Base-by-base conservation (phyloP, 2,888 invertebrate genomes). In the Pandemis cinnamomeana region DNA sequence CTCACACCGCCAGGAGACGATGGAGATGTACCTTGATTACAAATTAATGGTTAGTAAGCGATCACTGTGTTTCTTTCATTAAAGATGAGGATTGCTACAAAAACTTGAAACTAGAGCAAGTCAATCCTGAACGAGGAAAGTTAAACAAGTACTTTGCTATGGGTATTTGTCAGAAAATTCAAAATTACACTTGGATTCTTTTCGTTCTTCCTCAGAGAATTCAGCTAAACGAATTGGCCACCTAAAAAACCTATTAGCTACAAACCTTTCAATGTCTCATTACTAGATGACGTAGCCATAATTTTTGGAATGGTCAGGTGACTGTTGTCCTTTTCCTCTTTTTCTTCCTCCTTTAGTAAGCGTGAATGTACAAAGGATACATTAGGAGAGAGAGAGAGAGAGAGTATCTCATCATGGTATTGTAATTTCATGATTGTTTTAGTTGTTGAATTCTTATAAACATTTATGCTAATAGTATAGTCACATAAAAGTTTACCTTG, bases 181-280 rank as follows among this genome's bases (percentile, higher is more conserved):
- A 44, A 44, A 8, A 7, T 8, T 44, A 44, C 44, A 44, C 2
- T 44, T 44, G 0, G 8, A 44, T 44, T 8, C 7, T 7, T 8
- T 4, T 46, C 11, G 46, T 46, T 46, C 46, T 11, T 10, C 11
- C 11, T 46, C 11, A 11, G 11, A 46, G 46, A 10, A 46, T 46
- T 46, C 10, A 11, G 46, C 11, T 46, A 11, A 8, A 46, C 8
- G 10, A 2, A 11, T 46, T 46, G 46, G 46, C 10, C 11, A 46
- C 44, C 8, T 4, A 46, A 20, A 20, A 20, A 7, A 41, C 5
- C 13, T 10, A 8, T 55, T 7, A 58, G 4, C 7, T 10, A 63
- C 15, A 84, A 91, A 96, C 97, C 97, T 89, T 96, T 97, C 27
- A 97, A 88, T 0, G 97, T 97, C 85, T 97, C 97, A 70, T 96